These are phyloP conservation scores for Theristicus caerulescens DNA, from an alignment of 2,113 vertebrate genomes.

Conservation along the genomic window DNA sequence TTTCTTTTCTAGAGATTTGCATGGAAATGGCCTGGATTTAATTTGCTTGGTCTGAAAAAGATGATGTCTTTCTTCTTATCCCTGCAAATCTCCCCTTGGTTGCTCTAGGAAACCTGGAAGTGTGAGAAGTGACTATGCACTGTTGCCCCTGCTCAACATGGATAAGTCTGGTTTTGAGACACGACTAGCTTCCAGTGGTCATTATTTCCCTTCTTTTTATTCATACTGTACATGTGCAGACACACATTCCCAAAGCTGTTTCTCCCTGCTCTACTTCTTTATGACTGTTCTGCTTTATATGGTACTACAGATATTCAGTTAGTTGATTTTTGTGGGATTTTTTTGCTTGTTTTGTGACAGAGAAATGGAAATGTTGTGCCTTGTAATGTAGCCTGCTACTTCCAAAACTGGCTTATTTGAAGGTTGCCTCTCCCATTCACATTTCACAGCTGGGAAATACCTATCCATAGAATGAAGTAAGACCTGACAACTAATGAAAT, in stretches of 20 bases:
- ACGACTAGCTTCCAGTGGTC: neutral
- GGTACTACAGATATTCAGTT: neutral
- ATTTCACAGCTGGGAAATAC: neutral
- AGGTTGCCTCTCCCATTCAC: neutral
- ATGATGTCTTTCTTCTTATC: neutral
- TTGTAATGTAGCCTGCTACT: neutral
- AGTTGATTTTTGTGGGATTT: neutral
- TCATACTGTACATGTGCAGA: neutral
- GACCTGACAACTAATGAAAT: neutral
- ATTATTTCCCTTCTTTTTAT: neutral
- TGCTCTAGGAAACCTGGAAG: neutral
- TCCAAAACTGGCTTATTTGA: neutral
- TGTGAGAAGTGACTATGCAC: neutral
- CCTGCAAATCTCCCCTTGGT: neutral
- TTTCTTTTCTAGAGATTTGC: neutral
- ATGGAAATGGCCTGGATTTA: neutral
- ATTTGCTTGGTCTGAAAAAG: neutral
- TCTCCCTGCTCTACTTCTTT: neutral
- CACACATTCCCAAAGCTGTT: neutral
- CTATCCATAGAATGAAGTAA: neutral
- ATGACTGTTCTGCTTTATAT: neutral
- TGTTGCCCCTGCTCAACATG: neutral
- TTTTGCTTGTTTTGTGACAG: neutral
- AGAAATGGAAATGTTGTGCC: neutral
- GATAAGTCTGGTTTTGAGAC: neutral